These are phyloP conservation scores for Adineta ricciae DNA, from an alignment of 2,888 invertebrate species.

Conservation along the genomic window DNA sequence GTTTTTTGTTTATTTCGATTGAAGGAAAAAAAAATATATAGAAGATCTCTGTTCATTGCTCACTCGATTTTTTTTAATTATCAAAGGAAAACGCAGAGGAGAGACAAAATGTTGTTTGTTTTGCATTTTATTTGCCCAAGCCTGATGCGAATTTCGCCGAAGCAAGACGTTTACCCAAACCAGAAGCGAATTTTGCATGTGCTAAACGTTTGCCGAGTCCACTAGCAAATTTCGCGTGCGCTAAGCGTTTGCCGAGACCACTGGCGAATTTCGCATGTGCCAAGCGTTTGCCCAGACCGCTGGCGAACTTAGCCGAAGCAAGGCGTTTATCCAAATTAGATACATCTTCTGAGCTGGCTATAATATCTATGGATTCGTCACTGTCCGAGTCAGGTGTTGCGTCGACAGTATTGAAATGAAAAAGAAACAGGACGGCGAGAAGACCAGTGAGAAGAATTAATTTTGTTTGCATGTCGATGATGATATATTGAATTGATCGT, in stretches of 20 bases:
- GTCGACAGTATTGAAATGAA: too few relatives aligned
- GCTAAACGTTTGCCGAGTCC: background rate
- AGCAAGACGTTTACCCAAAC: background rate
- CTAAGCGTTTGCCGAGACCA: too few relatives aligned
- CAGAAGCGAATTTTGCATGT: too few relatives aligned
- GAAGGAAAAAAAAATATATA: background rate
- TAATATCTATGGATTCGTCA: background rate
- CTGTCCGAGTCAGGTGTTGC: background rate
- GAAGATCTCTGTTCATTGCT: background rate
- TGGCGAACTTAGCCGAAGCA: background rate
- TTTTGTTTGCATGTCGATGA: too few relatives aligned
- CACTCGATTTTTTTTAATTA: background rate
- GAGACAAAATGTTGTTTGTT: background rate
- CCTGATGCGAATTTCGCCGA: background rate
- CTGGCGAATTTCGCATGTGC: background rate
- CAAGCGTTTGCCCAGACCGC: background rate
- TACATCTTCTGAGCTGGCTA: background rate
- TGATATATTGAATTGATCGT: too few relatives aligned
- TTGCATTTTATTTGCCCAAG: background rate
- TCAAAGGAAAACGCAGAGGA: background rate
- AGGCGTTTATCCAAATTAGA: too few relatives aligned
- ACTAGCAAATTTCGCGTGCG: background rate
- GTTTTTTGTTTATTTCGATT: background rate
- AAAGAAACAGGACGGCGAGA: too few relatives aligned
- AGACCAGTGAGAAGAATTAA: too few relatives aligned